Conservation (phyloP, 2,888 invertebrate species). For the Protonemura montana region DNA sequence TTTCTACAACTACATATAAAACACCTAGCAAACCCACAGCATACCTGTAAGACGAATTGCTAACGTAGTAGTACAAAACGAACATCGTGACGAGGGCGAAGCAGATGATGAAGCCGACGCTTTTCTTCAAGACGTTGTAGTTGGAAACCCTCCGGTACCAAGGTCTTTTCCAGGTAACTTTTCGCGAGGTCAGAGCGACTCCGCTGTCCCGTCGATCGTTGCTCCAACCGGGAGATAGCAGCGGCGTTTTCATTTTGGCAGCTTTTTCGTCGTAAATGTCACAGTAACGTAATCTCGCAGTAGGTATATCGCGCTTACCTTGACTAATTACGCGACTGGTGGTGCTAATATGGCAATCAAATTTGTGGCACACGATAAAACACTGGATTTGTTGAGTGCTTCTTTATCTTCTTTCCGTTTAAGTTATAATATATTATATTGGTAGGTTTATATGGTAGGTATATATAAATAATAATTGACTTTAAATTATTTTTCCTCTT, state of each 20-base stretch:
- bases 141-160: not conserved
- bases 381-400: not conserved
- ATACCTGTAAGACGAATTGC: not conserved
- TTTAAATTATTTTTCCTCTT: not conserved
- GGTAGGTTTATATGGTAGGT: too few relatives aligned
- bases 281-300: not conserved
- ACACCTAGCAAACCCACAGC: too few relatives aligned
- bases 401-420: too few relatives aligned
- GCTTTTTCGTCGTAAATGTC: not conserved
- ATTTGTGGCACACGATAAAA: not conserved
- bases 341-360: not conserved
- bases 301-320: not conserved
- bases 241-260: not conserved
- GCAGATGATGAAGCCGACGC: not conserved
- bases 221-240: not conserved
- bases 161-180: not conserved
- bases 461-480: slow-evolving; percentile 7
- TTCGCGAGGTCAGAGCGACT: not conserved
- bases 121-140: not conserved
- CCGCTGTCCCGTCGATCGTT: not conserved
- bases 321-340: not conserved
- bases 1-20: too few relatives aligned
- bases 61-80: not conserved
- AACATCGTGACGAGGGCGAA: not conserved
- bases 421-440: not conserved